Percentiles rank a stretch among this genome's conserved stretches.
These are phyloP conservation scores for Diadegma fenestrale DNA, from an alignment of 2,888 invertebrate species.

Conservation along the genomic window DNA sequence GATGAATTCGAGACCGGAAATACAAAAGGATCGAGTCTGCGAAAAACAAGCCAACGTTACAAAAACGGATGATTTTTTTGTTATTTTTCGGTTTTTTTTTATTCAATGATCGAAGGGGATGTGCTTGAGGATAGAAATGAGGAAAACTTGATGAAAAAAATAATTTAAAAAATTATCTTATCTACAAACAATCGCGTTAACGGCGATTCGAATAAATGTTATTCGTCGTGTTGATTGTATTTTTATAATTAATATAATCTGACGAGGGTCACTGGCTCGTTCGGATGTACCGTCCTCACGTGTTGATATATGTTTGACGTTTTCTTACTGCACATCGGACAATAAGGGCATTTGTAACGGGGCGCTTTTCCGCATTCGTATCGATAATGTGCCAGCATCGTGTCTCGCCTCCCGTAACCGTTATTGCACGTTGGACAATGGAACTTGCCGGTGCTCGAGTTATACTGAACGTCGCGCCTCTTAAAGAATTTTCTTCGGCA, in stretches of 20 bases:
- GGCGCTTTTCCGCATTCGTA: constrained; percentile 84
- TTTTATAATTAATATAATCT: constrained; percentile 76
- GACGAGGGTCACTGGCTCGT: constrained; percentile 78
- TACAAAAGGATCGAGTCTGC: constrained; percentile 8
- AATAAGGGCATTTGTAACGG: constrained; percentile 83
- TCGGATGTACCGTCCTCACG: constrained; percentile 80
- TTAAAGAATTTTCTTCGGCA: constrained; percentile 73
- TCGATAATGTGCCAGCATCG: constrained; percentile 83
- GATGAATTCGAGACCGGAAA: background rate
- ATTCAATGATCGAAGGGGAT: constrained; percentile 16
- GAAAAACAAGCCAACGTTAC: constrained; percentile 31
- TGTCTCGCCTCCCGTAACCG: constrained; percentile 82
- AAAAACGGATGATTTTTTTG: constrained; percentile 25
- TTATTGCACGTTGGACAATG: constrained; percentile 84
- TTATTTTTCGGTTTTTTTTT: constrained; percentile 19
- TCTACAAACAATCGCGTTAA: constrained; percentile 49
- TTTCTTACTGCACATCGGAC: constrained; percentile 80
- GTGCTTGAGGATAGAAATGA: constrained; percentile 29
- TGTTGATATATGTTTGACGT: constrained; percentile 82
- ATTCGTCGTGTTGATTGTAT: background rate
- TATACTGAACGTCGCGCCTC: constrained; percentile 75
- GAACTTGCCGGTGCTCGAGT: constrained; percentile 79
- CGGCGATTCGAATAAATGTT: constrained; percentile 15
- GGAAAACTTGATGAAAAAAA: constrained; percentile 32
- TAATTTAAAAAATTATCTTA: constrained; percentile 47